Base-by-base conservation (phyloP, 2,888 invertebrate species). In the Leptopilina drosophilae region DNA sequence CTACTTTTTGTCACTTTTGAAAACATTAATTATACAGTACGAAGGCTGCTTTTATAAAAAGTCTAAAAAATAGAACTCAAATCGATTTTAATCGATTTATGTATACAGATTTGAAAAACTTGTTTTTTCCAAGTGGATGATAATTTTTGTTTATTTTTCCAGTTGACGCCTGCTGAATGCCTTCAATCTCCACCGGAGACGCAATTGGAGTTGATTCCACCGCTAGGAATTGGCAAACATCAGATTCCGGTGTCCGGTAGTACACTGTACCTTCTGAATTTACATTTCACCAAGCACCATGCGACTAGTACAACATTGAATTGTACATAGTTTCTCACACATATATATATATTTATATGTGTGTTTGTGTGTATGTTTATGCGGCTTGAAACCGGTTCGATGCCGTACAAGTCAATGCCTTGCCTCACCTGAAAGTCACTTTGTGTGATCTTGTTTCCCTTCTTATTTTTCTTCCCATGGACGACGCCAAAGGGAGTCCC, bases 101-200 rank as follows among this genome's bases (percentile, higher is more conserved):
- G 33, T 33, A 33, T 33, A 33, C 33, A 33, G 33, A 33, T 33
- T 2, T 33, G 3, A 1, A 33, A 33, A 33, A 33, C 33, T 33
- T 33, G 2, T 33, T 9, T 56, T 59, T 26, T 69, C 53, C 9
- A 3, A 14, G n/a, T 9, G 33, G 40, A 33, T 20, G 12, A n/a
- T 26, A 53, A 20, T 65, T 5, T 42, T 5, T 42, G 42, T 49
- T 49, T 49, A 11, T 49, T 11, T 65, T 87, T 87, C 4, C 83
- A 91, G 90, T 80, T 90, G 77, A 88, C 89, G 14, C 89, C 90
- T 2, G 88, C 89, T 2, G 91, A 90, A 26, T 91, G 89, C 77
- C 82, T 90, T 77, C 91, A 90, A 77, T 81, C 90, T 64, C 87
- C 85, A 12, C 89, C 85, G 56, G 89, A 90, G 64, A 84, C 87